These are phyloP conservation scores for Argyresthia albistria DNA, from an alignment of 2,888 invertebrate genomes.

Conservation along the genomic window DNA sequence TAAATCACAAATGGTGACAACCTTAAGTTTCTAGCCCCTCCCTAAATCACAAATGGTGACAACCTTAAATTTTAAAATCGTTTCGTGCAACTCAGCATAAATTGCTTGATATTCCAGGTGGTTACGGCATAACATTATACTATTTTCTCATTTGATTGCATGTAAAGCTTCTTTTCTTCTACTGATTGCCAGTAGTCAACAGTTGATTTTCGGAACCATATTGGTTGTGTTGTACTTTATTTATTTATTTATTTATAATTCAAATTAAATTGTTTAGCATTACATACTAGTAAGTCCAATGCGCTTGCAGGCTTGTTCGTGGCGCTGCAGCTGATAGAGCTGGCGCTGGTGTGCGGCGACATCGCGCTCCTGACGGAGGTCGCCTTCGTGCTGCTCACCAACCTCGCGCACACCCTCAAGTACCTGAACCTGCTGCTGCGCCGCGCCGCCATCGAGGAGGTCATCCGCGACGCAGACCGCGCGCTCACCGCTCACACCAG, in stretches of 20 bases:
- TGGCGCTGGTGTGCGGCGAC: conserved; percentile 57
- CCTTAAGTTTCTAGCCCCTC: too few species aligned
- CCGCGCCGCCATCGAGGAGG: conserved; percentile 25
- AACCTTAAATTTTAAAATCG: too few species aligned
- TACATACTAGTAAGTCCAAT: not conserved
- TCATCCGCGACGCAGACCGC: conserved; percentile 30
- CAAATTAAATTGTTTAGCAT: not conserved
- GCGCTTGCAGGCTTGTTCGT: conserved; percentile 56
- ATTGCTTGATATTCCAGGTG: too few species aligned
- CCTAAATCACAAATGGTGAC: too few species aligned
- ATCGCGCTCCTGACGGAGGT: conserved; percentile 55
- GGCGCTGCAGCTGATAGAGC: conserved; percentile 54
- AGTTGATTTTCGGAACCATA: not conserved
- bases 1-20: too few species aligned
- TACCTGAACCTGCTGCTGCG: conserved; percentile 37
- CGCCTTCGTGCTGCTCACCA: conserved; percentile 56
- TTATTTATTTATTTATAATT: not conserved
- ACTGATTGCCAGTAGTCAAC: too few species aligned
- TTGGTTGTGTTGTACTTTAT: not conserved
- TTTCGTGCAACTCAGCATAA: too few species aligned
- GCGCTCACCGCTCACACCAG: conserved; percentile 20
- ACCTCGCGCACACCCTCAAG: conserved; percentile 51
- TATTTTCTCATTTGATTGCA: not conserved
- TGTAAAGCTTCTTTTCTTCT: not conserved
- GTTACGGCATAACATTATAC: too few species aligned